Evolutionary conservation across 37 sponge, comb jelly and placozoan genomes (phyloP), one percentile per base, ranked within the genome.

Genomic region (Halichondria panicea): DNA sequence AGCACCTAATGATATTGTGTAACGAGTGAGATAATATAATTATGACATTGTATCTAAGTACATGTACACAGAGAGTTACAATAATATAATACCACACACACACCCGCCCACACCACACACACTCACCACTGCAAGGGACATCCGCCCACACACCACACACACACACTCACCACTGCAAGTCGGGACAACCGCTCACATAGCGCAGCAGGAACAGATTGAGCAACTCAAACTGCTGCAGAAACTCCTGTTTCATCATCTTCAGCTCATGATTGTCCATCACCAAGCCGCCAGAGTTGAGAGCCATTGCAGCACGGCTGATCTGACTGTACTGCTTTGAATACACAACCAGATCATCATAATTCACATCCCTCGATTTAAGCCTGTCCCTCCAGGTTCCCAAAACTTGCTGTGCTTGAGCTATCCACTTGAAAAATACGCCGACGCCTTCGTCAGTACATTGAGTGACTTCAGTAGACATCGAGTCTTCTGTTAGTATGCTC

Each of bases 401-500:
- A 19, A 74, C 65, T 22, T 66, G 73, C 52, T 79, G 87, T 11
- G 72, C 66, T 6, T 66, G 64, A 9, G 58, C 34, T 0, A 86
- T 48, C 87, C 87, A 86, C 37, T 39, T 11, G 53, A 79, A 86
- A 40, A 76, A 86, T 12, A 13, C 27, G 28, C 72, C 52, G 46
- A 85, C 63, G 19, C 57, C 79, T 13, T 48, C 48, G 36, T 43
- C 41, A 18, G 44, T 15, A 22, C 33, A 43, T 36, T 83, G 28
- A 24, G 35, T 2, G 42, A 85, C 36, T 28, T 78, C 79, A 0
- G 2, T 28, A 36, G 86, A 79, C 42, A 85, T 67, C n/a, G 24
- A 28, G 2, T 59, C 70, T 3, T 59, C 70, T 19, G 34, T 43
- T 9, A 68, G 60, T 11, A 68, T 45, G 6, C 45, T 43, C 42